Evolutionary conservation across 2,113 vertebrate species (phyloP), one percentile per base, ranked within the genome.

Genomic region (Holacanthus passer): DNA sequence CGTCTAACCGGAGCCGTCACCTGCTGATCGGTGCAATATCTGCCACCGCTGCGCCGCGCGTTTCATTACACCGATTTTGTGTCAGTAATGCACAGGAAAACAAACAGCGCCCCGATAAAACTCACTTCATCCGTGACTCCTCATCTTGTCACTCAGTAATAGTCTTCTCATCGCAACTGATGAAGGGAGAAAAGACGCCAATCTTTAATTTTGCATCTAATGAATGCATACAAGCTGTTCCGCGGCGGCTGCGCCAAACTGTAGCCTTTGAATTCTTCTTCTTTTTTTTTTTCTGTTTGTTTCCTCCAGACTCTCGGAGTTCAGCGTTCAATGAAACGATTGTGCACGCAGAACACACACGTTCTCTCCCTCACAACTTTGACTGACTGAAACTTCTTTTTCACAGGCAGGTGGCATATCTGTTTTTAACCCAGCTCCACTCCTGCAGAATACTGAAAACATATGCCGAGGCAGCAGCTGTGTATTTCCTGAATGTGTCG

Each of bases 171-270:
- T 80, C 65, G 16, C 24, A 55, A 17, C 55, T 73, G 67, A 82
- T 63, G 58, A 81, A 88, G 67, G 71, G 77, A 71, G 69, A 67
- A 80, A 63, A 73, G 58, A 59, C 47, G 32, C 50, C 56, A 59
- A 81, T 92, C 69, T 90, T 93, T 83, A 88, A 60, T 83, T 88
- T 65, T 63, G 63, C 65, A 71, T 83, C 84, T 91, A 81, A 92
- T 89, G 77, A 73, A 90, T 90, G 63, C 58, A 83, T 81, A 24
- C 86, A 88, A 82, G 79, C 82, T 87, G 86, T 80, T 90, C 62
- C 53, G 43, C 17, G 9, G 66, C 60, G 50, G 55, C 63, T 37
- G 53, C 20, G 41, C 64, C 77, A 72, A 87, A 86, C 77, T 65
- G 45, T 55, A 53, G 31, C 75, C 70, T 84, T 77, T 87, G 72